Base-by-base conservation (phyloP, 2,888 invertebrate genomes). In the Cerceris rybyensis region DNA sequence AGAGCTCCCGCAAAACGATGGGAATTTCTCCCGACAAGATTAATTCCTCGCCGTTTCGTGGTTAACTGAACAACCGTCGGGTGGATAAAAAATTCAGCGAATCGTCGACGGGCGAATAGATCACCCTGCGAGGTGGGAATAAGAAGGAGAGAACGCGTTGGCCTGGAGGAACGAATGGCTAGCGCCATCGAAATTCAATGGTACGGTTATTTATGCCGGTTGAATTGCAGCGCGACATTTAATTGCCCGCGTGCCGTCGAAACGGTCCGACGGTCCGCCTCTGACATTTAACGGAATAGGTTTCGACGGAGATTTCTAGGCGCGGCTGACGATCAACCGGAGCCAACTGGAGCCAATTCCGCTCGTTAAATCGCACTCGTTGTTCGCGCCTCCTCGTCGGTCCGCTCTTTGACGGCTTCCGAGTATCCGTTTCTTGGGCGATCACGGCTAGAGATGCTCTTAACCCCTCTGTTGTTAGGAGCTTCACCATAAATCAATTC, bases 1-100 rank as follows among this genome's bases (percentile, higher is more conserved):
- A 72, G 65, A 28, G 28, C 28, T 28, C 76, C 68, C 73, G 77
- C 60, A 67, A 28, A 28, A 71, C 58, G 68, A 61, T 50, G 61
- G 7, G 57, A 11, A 14, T 69, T 49, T 65, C 71, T 41, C 55
- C 50, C 65, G 46, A 1, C 43, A 6, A n/a, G 60, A 67, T 55
- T 54, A 17, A 59, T 68, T 50, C 42, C 43, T 54, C 6, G 16
- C n/a, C 60, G 16, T 28, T 28, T 28, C 28, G 14, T 16, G 16
- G 14, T 60, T 14, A 17, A 55, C 16, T 17, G 11, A 55, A 55
- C 17, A 28, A 55, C 6, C 17, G 11, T 46, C 8, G 17, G 8
- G 7, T 17, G 17, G 28, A 9, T 16, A 7, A 17, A 16, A 55
- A 55, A 7, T 17, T 7, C 55, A 9, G 13, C 7, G 13, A 39